A percentile compares a stretch with the other conserved stretches of the same genome.
phyloP scores from a whole-genome alignment of 2,797 vertebrate species.

The Lepilemur septentrionalis region DNA sequence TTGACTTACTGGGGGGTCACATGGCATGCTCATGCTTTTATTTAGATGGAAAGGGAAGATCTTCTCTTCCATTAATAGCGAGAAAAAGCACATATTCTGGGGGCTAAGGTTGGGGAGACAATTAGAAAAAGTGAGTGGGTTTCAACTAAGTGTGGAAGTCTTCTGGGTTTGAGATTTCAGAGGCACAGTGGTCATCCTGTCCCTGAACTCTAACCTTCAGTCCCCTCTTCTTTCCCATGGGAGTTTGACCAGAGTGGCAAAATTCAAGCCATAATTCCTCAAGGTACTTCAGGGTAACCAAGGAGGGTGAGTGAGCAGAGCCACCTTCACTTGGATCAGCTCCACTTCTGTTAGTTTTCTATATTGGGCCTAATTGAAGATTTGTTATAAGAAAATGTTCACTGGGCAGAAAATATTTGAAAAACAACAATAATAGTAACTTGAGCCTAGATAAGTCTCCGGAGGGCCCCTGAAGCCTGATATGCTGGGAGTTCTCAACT shows the following conservation, averaged over 20 bases:
- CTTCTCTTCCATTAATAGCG: not conserved
- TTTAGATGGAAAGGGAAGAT: not conserved
- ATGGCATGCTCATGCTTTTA: not conserved
- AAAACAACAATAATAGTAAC: not conserved
- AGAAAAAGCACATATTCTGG: not conserved
- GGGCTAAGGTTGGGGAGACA: not conserved
- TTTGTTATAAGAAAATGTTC: not conserved
- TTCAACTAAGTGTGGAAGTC: not conserved
- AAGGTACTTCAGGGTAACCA: not conserved
- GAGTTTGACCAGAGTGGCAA: not conserved
- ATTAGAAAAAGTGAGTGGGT: not conserved
- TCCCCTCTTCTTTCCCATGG: not conserved
- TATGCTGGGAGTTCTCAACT: not conserved
- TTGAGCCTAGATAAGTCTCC: not conserved
- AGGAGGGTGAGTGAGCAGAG: too few species aligned
- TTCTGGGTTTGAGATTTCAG: not conserved
- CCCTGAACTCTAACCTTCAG: not conserved
- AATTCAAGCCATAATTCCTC: not conserved
- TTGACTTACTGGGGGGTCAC: not conserved
- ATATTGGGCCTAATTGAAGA: not conserved
- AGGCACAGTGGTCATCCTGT: not conserved
- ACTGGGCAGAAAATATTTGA: not conserved
- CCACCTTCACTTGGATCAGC: not conserved
- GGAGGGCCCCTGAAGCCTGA: not conserved
- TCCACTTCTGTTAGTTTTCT: not conserved